Percentiles rank a stretch among this genome's conserved stretches.
Conservation (phyloP, 1,140 invertebrate genomes). For the Pentalonia nigronervosa region DNA sequence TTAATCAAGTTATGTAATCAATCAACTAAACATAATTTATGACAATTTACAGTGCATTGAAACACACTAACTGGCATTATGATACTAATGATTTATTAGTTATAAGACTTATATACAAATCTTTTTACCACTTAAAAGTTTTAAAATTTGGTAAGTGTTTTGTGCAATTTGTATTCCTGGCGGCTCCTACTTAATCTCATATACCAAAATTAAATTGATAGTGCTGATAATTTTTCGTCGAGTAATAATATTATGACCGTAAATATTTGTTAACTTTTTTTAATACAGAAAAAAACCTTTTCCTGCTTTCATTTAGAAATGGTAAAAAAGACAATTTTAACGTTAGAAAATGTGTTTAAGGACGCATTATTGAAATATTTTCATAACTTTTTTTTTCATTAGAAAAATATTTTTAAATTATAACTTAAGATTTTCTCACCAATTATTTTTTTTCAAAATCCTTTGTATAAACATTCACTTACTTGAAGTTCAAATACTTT, state of each 20-base stretch:
- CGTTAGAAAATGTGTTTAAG: background rate
- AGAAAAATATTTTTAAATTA: conserved; percentile 1
- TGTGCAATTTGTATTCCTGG: background rate
- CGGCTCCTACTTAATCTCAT: background rate
- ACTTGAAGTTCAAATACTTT: background rate
- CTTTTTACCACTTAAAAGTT: background rate
- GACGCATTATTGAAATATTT: background rate
- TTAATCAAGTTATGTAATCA: no score
- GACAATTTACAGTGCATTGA: no score
- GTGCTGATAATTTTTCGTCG: background rate
- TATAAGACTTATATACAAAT: background rate
- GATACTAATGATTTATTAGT: no score
- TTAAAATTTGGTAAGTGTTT: background rate
- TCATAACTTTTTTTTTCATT: background rate
- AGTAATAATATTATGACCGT: background rate
- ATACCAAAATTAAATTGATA: background rate
- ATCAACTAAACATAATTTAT: no score
- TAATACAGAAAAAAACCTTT: background rate
- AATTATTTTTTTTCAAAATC: background rate
- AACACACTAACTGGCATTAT: no score
- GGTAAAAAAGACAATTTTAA: background rate
- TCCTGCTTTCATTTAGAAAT: background rate
- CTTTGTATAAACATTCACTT: background rate
- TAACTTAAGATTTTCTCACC: background rate
- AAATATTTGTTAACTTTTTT: background rate